These are phyloP conservation scores for Hirtodrosophila alboralis DNA, from an alignment of 2,888 invertebrate genomes.

Conservation along the genomic window DNA sequence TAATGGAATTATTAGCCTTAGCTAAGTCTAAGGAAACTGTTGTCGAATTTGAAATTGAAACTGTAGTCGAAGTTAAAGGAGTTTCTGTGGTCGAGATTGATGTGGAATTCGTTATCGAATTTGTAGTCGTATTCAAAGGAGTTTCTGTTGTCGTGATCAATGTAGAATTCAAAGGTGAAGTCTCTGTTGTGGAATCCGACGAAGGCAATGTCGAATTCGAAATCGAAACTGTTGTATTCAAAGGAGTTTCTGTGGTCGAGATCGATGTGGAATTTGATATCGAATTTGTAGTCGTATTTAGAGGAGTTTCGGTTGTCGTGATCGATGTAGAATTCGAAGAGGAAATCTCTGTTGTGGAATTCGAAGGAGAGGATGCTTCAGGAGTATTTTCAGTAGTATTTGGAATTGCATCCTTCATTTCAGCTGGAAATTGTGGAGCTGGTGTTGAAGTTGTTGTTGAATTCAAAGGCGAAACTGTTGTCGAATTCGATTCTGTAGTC, in stretches of 20 bases:
- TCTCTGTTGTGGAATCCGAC: not conserved
- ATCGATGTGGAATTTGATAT: not conserved
- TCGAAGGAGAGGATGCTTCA: no score
- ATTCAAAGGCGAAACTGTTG: not conserved
- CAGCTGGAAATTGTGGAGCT: not conserved
- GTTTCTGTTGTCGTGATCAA: not conserved
- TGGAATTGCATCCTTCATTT: not conserved
- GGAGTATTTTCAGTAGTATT: not conserved
- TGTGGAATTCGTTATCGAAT: not conserved
- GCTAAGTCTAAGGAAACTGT: not conserved
- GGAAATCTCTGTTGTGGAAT: constrained; percentile 3
- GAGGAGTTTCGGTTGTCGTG: not conserved
- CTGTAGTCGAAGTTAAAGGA: not conserved
- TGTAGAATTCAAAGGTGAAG: not conserved
- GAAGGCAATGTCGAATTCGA: not conserved
- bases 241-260: not conserved
- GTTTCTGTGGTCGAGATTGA: not conserved
- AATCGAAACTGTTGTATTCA: not conserved
- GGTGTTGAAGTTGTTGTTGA: not conserved
- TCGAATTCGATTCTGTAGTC: not conserved
- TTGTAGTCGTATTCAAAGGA: not conserved
- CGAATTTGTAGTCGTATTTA: not conserved
- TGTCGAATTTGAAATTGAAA: not conserved
- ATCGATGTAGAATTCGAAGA: not conserved
- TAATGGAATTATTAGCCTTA: no score